A percentile compares a stretch with the other conserved stretches of the same genome.
phyloP scores from a whole-genome alignment of 92 coral and sea anemone species.

The Nematostella vectensis region DNA sequence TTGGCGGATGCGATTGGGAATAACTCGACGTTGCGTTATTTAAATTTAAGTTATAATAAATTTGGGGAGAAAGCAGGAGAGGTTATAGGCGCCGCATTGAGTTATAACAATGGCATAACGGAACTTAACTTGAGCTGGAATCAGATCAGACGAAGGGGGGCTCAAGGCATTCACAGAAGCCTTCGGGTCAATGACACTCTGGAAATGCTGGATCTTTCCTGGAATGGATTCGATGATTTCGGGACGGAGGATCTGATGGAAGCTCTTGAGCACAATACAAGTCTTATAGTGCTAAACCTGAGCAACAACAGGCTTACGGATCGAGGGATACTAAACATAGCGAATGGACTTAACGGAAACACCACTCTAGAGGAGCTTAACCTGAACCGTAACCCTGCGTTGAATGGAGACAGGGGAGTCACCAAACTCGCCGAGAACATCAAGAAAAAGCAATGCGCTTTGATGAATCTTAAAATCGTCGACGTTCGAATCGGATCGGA shows the following conservation, averaged over 20 bases:
- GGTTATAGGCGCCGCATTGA: conserved; percentile 61
- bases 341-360: conserved; percentile 52
- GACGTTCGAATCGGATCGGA: conserved; percentile 45
- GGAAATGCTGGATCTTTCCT: conserved; percentile 63
- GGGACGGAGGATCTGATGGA: conserved; percentile 66
- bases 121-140: conserved; percentile 78
- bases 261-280: conserved; percentile 54
- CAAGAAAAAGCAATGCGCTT: conserved; percentile 17
- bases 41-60: conserved; percentile 74
- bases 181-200: conserved; percentile 59
- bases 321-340: conserved; percentile 46
- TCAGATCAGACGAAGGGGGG: conserved; percentile 63
- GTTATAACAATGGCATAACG: conserved; percentile 56
- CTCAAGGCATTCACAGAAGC: conserved; percentile 45
- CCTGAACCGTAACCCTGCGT: conserved; percentile 54
- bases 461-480: conserved; percentile 29
- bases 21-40: conserved; percentile 48
- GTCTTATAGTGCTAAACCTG: conserved; percentile 42
- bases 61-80: conserved; percentile 73
- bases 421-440: conserved; percentile 34
- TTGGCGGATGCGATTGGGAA: conserved; percentile 74
- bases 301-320: conserved; percentile 70
- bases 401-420: conserved; percentile 36
- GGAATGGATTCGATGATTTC: conserved; percentile 77
- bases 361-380: conserved; percentile 41